Evolutionary conservation across 1,140 invertebrate species (phyloP), one percentile per base, ranked within the genome.

Genomic region (Lepidotrigona ventralis): DNA sequence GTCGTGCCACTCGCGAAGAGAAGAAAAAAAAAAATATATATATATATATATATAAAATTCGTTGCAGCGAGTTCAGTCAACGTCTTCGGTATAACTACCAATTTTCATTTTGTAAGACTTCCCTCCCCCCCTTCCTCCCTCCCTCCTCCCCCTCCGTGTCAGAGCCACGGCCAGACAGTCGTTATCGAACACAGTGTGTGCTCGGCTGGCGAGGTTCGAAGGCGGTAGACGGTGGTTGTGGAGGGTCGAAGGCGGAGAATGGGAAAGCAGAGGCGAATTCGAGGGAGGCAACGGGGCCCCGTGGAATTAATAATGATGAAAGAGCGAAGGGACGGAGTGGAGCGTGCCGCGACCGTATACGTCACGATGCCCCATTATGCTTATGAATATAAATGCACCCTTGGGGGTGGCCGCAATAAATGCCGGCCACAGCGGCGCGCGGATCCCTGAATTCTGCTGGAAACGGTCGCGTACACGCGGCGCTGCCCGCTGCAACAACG

Each of bases 351-450:
- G 69, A 70, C 85, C 78, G 86, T 83, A 86, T 86, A 86, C 68
- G 81, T 89, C 86, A 89, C 84, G 81, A 81, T 88, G 84, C 77
- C 87, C 87, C 87, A 89, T 89, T 89, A 89, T 89, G 87, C 87
- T 89, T 89, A 89, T 89, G 87, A 89, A 89, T 89, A 89, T 88
- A 89, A 89, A 89, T 89, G 87, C 74, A 89, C 87, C 87, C 84
- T 88, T 88, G 87, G 87, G 71, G 86, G 77, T 89, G 86, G 80
- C 73, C 74, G 81, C 87, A 89, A 89, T 89, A 89, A 89, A 89
- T 88, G 87, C 87, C 81, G 87, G 71, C 76, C 83, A 64, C 81
- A 76, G 79, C 72, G 68, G 71, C 68, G 76, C 58, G 46, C 80
- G 86, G 87, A 88, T 89, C 84, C 86, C 86, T 86, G 87, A 89